Percentiles rank a stretch among this genome's conserved stretches.
phyloP scores from a whole-genome alignment of 1,140 invertebrate genomes.

The Eriocheir sinensis region DNA sequence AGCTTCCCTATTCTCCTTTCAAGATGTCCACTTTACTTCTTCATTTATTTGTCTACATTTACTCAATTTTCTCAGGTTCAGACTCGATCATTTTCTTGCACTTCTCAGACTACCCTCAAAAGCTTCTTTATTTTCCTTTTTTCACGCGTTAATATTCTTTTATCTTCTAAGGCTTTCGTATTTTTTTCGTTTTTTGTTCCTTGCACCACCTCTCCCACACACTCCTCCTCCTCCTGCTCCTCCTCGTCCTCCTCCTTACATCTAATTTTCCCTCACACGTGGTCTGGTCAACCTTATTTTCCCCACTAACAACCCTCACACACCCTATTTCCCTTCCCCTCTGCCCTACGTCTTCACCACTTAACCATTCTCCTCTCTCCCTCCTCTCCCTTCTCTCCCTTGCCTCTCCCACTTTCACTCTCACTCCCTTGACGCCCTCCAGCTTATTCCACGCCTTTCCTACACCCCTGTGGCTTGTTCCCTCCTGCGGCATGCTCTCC shows the following conservation, averaged over 20 bases:
- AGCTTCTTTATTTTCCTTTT: not conserved
- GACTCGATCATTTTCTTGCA: not conserved
- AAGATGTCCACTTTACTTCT: too few relatives aligned
- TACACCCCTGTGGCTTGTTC: not conserved
- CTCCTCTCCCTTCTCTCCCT: not conserved
- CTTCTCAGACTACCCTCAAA: not conserved
- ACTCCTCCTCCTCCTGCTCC: not conserved
- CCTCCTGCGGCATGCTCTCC: not conserved
- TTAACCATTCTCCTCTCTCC: not conserved
- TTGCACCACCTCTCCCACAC: not conserved
- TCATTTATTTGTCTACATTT: too few relatives aligned
- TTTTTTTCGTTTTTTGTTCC: not conserved
- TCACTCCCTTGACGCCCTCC: not conserved
- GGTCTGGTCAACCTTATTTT: not conserved
- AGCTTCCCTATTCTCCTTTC: too few relatives aligned
- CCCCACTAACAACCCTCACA: conserved; percentile 9
- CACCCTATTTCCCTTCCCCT: not conserved
- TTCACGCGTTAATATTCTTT: not conserved
- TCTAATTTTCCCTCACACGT: conserved; percentile 11
- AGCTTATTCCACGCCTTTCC: not conserved
- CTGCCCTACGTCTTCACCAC: not conserved
- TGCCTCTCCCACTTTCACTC: not conserved
- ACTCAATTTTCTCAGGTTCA: too few relatives aligned
- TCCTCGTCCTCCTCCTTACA: not conserved
- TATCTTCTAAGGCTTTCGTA: too few relatives aligned